Evolutionary conservation across 2,888 invertebrate genomes (phyloP).

Genomic region (Scaptomyza tumidula): DNA sequence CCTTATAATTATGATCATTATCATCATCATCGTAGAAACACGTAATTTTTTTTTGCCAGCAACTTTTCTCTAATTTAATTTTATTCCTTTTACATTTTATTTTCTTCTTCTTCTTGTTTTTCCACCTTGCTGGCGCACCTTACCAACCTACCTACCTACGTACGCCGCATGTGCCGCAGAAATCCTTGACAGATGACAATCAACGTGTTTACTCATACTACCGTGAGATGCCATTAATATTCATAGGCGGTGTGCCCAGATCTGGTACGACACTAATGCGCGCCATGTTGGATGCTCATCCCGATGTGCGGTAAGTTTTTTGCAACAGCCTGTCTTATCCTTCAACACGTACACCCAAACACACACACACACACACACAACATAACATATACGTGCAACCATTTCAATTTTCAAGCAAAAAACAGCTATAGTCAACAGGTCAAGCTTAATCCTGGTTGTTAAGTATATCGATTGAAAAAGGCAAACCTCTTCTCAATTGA

Average conservation of each 20-base stretch:
- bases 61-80: conserved; percentile 67
- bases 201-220: conserved; percentile 90
- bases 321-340: conserved; percentile 9
- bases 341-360: neutral
- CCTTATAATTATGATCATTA: conserved; percentile 35
- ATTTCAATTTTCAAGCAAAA: conserved; percentile 3
- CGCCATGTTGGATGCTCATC: conserved; percentile 99
- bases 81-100: conserved; percentile 13
- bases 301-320: conserved; percentile 91
- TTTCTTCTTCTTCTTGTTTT: neutral
- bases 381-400: neutral
- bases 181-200: conserved; percentile 88
- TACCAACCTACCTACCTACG: too few relatives aligned
- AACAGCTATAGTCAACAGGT: conserved; percentile 27
- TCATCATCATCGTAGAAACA: conserved; percentile 42
- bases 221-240: conserved; percentile 96
- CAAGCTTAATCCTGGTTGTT: neutral
- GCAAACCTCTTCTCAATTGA: too few relatives aligned
- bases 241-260: conserved; percentile 98
- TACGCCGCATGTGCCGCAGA: conserved; percentile 83
- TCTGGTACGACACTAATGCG: conserved; percentile 99
- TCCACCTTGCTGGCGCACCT: neutral
- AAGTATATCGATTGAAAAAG: neutral
- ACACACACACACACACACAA: neutral
- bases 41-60: conserved; percentile 67